Base-by-base conservation (phyloP, 2,888 invertebrate genomes). In the Leptinotarsa haldemani region DNA sequence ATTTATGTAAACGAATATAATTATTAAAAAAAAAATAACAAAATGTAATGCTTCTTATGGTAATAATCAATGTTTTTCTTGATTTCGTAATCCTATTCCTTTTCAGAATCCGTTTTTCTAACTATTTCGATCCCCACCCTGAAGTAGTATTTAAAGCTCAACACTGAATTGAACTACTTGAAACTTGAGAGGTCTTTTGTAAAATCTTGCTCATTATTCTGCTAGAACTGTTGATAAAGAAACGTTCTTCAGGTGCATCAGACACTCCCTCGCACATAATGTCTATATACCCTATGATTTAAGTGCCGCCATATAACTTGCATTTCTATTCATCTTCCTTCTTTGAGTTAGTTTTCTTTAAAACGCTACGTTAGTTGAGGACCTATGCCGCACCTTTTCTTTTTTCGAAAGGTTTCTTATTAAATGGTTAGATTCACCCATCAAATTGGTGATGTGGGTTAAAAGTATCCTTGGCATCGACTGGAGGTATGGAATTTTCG, bases 351-450 rank as follows among this genome's bases (percentile, higher is more conserved):
- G 61, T 30, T 61, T 61, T 61, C 61, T 61, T 30, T 40, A 61
- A 61, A 61, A 40, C 30, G 61, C 61, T 61, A 30, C 40, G 30
- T 30, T 61, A 61, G 61, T 22, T 15, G n/a, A 61, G 30, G 40
- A 15, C 64, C 56, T 25, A 40, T 18, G 52, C 48, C 22, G 25
- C 68, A 58, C 61, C 71, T 67, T 71, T 18, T 46, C 48, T 22
- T 65, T 48, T 68, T 63, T 68, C 50, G n/a, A 16, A 15, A 16
- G 16, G 40, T 65, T 68, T 68, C 20, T 69, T 72, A 72, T 69
- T 72, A 72, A 72, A 68, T 68, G 72, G 68, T 68, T 68, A 65
- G 64, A 72, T 72, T 67, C 67, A 69, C 40, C 71, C 16, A 56
- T 56, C 56, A 56, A 56, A 61, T 61, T 25, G 9, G 16, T 61